Percentiles rank a stretch among this genome's conserved stretches.
Conservation (phyloP, 2,888 invertebrate species). For the Aphidoletes aphidimyza region DNA sequence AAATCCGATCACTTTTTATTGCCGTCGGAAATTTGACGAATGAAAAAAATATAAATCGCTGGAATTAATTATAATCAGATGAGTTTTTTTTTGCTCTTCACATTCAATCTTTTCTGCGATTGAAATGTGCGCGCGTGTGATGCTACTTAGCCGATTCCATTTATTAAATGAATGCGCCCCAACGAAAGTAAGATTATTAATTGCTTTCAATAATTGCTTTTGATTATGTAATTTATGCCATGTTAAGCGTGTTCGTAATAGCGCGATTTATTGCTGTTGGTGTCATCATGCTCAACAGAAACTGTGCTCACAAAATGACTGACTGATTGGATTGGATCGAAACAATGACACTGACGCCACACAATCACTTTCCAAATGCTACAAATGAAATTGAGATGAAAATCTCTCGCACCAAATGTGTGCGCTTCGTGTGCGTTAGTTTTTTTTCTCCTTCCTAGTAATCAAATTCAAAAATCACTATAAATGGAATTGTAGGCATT, state of each 20-base stretch:
- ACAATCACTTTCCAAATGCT: too few relatives aligned
- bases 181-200: slow-evolving; percentile 32
- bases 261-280: neutral
- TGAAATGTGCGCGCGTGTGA: too few relatives aligned
- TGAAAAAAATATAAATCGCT: too few relatives aligned
- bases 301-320: too few relatives aligned
- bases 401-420: too few relatives aligned
- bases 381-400: too few relatives aligned
- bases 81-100: neutral
- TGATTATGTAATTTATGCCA: slow-evolving; percentile 5
- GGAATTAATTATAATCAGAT: neutral
- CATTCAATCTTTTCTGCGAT: neutral
- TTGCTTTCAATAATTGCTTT: slow-evolving; percentile 21
- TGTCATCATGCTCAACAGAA: neutral
- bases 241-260: neutral
- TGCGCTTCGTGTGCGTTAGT: neutral
- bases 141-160: neutral
- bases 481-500: neutral
- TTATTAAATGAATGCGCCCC: neutral
- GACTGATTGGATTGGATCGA: too few relatives aligned
- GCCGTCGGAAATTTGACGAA: neutral
- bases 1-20: neutral
- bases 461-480: neutral
- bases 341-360: too few relatives aligned
- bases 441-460: too few relatives aligned